These are phyloP conservation scores for Allobates femoralis DNA, from an alignment of 2,797 vertebrate genomes.

Conservation along the genomic window DNA sequence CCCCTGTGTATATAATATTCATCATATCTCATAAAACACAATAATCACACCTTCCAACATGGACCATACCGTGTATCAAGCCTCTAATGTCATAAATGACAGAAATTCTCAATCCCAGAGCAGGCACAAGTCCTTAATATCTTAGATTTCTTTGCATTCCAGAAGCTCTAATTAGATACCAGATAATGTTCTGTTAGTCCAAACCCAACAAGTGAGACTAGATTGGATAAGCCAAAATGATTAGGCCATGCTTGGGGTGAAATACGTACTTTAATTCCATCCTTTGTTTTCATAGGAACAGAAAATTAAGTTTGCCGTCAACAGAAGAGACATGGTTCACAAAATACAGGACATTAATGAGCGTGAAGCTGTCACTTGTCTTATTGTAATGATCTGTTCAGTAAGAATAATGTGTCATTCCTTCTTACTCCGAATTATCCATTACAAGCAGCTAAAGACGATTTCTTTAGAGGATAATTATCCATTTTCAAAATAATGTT, in stretches of 20 bases:
- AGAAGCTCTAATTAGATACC: constrained; percentile 1
- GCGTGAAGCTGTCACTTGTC: not conserved
- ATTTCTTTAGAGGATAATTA: not conserved
- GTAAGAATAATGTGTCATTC: not conserved
- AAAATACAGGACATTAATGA: not conserved
- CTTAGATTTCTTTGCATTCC: constrained; percentile 35
- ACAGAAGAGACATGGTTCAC: not conserved
- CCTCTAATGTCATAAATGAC: constrained; percentile 5
- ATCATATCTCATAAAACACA: not conserved
- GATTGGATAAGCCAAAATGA: constrained; percentile 32
- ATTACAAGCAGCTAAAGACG: not conserved
- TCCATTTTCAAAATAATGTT: not conserved
- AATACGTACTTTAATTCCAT: not conserved
- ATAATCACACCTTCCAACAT: not conserved
- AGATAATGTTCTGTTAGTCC: constrained; percentile 1
- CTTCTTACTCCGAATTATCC: not conserved
- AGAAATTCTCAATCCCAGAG: not conserved
- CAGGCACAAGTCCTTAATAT: not conserved
- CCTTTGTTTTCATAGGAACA: constrained; percentile 17
- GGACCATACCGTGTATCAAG: not conserved
- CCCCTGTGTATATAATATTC: not conserved
- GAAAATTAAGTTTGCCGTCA: constrained; percentile 9
- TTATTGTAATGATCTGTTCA: not conserved
- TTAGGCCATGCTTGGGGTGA: constrained; percentile 26
- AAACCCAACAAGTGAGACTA: not conserved